Evolutionary conservation across 2,888 invertebrate genomes (phyloP), one percentile per base, ranked within the genome.

Genomic region (Creontiades dilutus): DNA sequence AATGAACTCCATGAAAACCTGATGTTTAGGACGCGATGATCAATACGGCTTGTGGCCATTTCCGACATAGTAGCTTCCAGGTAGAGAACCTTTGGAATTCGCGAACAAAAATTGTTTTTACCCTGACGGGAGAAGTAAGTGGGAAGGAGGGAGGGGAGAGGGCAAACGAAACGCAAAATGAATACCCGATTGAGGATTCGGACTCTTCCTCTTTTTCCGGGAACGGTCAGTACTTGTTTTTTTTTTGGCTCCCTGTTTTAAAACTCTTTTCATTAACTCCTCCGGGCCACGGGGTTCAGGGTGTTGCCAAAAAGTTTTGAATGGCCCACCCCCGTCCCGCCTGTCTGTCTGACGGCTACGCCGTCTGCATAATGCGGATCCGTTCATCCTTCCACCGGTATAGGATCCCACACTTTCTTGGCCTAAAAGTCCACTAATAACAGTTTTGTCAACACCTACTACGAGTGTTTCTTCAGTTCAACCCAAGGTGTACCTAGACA

Each of bases 141-240:
- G 52, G 52, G 2, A 11, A 52, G 52, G 52, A n/a, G 61, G 61
- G 9, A 4, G 19, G n/a, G 9, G 27, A 19, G 16, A 46, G 47
- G 86, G n/a, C n/a, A n/a, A n/a, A n/a, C 27, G 86, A 57, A 47
- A 87, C 87, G 87, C 87, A 76, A 78, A 52, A 87, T 75, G 87
- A 87, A 87, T 87, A 87, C 75, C 46, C 48, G 47, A 87, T 76
- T 12, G 23, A 87, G 78, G 52, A 19, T 28, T 46, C 61, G 61
- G 61, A 19, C 61, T 2, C 61, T 61, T 61, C 61, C 19, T 11
- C 61, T 61, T 61, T 61, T 61, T 48, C 81, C 81, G 37, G 16
- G 61, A 61, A 47, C 61, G 5, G 75, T 86, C 75, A 68, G 86
- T 46, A 16, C 23, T 47, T 46, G 16, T 68, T 68, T 86, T 46